Evolutionary conservation across 2,888 invertebrate species (phyloP).

Genomic region (Nipponacmea schrenckii): DNA sequence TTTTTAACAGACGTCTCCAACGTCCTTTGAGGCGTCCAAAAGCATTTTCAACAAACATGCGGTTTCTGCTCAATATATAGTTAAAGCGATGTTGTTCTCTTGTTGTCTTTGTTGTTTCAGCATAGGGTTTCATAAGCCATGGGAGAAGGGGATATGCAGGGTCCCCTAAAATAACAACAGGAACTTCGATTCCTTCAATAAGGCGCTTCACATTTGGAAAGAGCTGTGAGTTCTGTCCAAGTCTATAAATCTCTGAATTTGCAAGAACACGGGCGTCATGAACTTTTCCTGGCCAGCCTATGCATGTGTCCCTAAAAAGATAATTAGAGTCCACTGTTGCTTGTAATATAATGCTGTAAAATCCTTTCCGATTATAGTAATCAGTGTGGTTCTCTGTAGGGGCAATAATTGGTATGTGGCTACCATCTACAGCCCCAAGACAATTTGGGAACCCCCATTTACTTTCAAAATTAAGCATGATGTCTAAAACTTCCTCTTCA

Average conservation of each 20-base stretch:
- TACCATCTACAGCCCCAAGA: constrained; percentile 29
- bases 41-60: constrained; percentile 22
- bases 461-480: constrained; percentile 19
- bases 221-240: constrained; percentile 10
- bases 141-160: constrained; percentile 22
- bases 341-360: constrained; percentile 21
- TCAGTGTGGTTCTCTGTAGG: constrained; percentile 18
- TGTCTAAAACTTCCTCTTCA: constrained; percentile 13
- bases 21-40: constrained; percentile 24
- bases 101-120: constrained; percentile 8
- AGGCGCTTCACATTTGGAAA: not conserved
- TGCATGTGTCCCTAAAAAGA: constrained; percentile 13
- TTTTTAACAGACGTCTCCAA: constrained; percentile 20
- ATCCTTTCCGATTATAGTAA: constrained; percentile 27
- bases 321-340: constrained; percentile 20
- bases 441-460: constrained; percentile 25
- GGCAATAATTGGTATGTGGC: constrained; percentile 25
- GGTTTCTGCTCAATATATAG: constrained; percentile 23
- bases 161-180: constrained; percentile 19
- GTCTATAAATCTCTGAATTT: constrained; percentile 15
- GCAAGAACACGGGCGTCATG: constrained; percentile 24
- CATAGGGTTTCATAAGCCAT: constrained; percentile 20
- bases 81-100: constrained; percentile 20
- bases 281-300: constrained; percentile 23
- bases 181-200: not conserved